A percentile compares a stretch with the other conserved stretches of the same genome.
phyloP scores from a whole-genome alignment of 2,888 invertebrate genomes.

The Cyaniris semiargus region DNA sequence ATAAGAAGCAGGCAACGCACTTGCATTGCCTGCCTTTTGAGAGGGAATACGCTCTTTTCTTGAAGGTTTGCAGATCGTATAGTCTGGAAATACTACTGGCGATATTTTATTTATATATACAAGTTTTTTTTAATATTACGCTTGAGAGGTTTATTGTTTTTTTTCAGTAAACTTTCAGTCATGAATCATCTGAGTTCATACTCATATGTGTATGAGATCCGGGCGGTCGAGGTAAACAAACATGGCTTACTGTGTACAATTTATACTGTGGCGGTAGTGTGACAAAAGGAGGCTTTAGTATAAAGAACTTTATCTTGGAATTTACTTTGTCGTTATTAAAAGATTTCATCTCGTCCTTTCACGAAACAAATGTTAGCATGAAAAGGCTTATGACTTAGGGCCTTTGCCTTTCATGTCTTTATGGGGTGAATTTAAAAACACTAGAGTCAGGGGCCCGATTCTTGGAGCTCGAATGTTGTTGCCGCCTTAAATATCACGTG shows the following conservation, averaged over 20 bases:
- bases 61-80: too few species aligned
- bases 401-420: background rate
- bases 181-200: background rate
- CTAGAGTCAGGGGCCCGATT: background rate
- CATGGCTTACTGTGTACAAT: background rate
- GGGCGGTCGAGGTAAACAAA: background rate
- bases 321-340: conserved; percentile 30
- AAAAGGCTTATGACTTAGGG: conserved; percentile 13
- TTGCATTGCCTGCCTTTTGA: too few species aligned
- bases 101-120: too few species aligned
- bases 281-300: conserved; percentile 17
- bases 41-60: too few species aligned
- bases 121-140: too few species aligned
- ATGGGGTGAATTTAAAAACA: background rate
- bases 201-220: too few species aligned
- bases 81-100: too few species aligned
- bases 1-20: too few species aligned
- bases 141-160: background rate
- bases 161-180: background rate
- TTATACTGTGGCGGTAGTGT: background rate
- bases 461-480: background rate
- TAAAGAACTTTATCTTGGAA: conserved; percentile 23
- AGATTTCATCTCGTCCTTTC: conserved; percentile 19
- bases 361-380: conserved; percentile 3
- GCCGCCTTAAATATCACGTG: too few species aligned